Base-by-base conservation (phyloP, 2,113 vertebrate genomes). In the Halcyon senegalensis region DNA sequence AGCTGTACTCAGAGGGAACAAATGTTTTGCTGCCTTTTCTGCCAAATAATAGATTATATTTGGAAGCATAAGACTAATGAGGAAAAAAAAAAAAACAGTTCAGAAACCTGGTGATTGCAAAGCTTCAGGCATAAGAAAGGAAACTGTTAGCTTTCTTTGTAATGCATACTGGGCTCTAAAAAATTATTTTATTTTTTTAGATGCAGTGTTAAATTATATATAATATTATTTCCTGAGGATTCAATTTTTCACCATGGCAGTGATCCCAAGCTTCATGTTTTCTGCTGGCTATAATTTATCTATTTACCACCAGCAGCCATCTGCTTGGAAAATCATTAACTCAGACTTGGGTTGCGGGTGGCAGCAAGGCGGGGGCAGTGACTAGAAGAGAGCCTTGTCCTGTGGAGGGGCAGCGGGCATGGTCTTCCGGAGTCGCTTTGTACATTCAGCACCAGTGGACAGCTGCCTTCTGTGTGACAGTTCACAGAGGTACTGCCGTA, bases 11-110 rank as follows among this genome's bases (percentile, higher is more conserved):
- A 96, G 94, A 97, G 74, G 84, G 25, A 97, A 96, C 92, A 97
- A 96, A 97, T 96, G 64, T 95, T 97, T 96, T 95, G 67, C 85
- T 97, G 93, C 76, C 82, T 96, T 79, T 96, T 80, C 90, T 98
- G 96, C 97, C 97, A 98, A 97, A 92, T 95, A 97, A 92, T 96
- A 97, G 93, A 97, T 97, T 97, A 95, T 94, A 97, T 97, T 96
- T 97, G 97, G 96, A 98, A 98, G 90, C 84, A 84, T 89, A 95
- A 94, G 30, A 56, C 58, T 97, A 96, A 96, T 95, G 93, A n/a
- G n/a, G n/a, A 87, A 92, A 94, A 68, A 94, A 97, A 96, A 74
- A 95, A 51, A 25, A 13, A 51, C 89, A 97, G 86, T 80, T 96
- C 70, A 97, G 64, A 97, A 97, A 86, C 56, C 60, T 72, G 94